Percentiles rank a stretch among this genome's conserved stretches.
Evolutionary conservation across 2,797 vertebrate genomes (phyloP).

Genomic region (Falco columbarius): DNA sequence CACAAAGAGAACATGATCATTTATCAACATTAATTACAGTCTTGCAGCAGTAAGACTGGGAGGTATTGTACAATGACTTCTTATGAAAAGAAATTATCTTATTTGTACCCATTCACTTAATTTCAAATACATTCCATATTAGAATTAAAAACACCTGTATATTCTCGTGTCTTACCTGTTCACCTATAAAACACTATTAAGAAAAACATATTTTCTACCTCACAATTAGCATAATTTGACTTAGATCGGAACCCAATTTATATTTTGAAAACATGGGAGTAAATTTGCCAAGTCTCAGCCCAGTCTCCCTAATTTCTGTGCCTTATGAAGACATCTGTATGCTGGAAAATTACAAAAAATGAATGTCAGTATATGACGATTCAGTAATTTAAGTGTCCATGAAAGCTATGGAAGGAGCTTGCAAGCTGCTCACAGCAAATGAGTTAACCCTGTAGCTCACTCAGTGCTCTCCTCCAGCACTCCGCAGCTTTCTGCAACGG

Average conservation of each 20-base stretch:
- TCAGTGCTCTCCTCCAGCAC: neutral
- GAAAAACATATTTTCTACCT: neutral
- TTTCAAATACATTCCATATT: neutral
- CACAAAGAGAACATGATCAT: constrained; percentile 42
- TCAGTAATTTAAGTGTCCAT: neutral
- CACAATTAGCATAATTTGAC: neutral
- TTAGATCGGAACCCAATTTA: neutral
- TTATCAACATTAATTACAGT: constrained; percentile 66
- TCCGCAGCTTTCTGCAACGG: neutral
- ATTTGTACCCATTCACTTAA: constrained; percentile 18
- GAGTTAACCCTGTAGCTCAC: neutral
- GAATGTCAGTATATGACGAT: neutral
- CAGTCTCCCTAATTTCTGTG: neutral
- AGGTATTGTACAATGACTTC: neutral
- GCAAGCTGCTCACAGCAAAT: neutral
- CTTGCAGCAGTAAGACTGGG: neutral
- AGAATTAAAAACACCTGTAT: neutral
- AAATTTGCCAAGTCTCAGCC: neutral
- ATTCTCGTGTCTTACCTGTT: neutral
- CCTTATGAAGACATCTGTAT: neutral
- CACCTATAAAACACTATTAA: neutral
- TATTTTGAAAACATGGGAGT: neutral
- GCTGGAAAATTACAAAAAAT: neutral
- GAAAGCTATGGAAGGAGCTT: neutral
- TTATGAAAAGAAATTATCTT: constrained; percentile 46